Evolutionary conservation across 2,797 vertebrate genomes (phyloP), one percentile per base, ranked within the genome.

Genomic region (Pangasius macronema): DNA sequence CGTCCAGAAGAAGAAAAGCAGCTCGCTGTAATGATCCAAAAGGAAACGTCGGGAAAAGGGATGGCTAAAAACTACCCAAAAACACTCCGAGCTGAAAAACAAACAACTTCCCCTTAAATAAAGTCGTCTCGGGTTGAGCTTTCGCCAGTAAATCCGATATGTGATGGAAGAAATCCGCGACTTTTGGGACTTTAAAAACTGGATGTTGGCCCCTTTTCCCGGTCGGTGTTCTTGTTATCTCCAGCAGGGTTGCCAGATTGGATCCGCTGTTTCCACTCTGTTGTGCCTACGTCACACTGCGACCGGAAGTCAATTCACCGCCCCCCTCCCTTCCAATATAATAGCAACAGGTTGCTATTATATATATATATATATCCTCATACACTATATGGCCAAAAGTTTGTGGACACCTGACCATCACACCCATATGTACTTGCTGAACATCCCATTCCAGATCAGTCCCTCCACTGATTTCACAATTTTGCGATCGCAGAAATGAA

Each of bases 21-120:
- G 81, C 61, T 83, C 61, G 61, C 42, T 49, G 55, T 82, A 59
- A 22, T 79, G 85, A 86, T 79, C 80, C 75, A 70, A 33, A 67
- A 79, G 79, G 61, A 51, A 89, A 65, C 85, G 86, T 73, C 88
- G 85, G 57, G 91, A 90, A 93, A 91, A 94, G 91, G 91, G 88
- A 27, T 84, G 87, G 89, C 2, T 65, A 30, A 63, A 65, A 68
- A 76, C 83, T 83, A 76, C 65, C 49, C 14, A 13, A 57, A 80
- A 84, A 87, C 61, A 75, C 10, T 46, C 24, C 80, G 73, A 2
- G 3, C 30, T 91, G 36, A 27, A 82, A 24, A 42, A 14, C 55
- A 70, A 87, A 59, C 53, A 20, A 57, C 53, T 39, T 14, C 42
- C 24, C 16, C 11, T 2, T 27, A n/a, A 46, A 36, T 24, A 14